A percentile compares a stretch with the other conserved stretches of the same genome.
phyloP scores from a whole-genome alignment of 2,888 invertebrate genomes.

The Steinernema scapterisci region DNA sequence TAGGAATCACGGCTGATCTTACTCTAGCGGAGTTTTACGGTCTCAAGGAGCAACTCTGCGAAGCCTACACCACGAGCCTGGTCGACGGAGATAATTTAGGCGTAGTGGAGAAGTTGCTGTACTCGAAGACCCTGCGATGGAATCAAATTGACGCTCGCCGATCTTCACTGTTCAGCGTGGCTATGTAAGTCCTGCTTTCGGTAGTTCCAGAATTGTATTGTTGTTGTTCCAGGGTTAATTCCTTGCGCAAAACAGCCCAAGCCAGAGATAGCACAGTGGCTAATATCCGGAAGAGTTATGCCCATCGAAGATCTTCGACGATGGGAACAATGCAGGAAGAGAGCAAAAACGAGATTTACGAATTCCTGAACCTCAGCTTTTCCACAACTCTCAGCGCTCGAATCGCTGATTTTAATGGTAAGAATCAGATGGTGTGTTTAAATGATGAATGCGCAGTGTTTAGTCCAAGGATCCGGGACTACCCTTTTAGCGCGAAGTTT shows the following conservation, averaged over 20 bases:
- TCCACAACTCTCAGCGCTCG: not conserved
- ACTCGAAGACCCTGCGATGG: slow-evolving; percentile 4
- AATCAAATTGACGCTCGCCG: not conserved
- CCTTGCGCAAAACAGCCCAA: not conserved
- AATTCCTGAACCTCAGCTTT: slow-evolving; percentile 6
- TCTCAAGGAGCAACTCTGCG: slow-evolving; percentile 14
- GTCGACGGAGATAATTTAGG: slow-evolving; percentile 18
- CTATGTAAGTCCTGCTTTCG: not conserved
- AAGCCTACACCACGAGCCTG: not conserved
- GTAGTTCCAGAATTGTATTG: not conserved
- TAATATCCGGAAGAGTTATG: not conserved
- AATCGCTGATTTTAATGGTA: not conserved
- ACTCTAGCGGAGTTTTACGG: slow-evolving; percentile 15
- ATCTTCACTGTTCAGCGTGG: not conserved
- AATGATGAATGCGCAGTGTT: too few relatives aligned
- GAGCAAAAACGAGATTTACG: not conserved
- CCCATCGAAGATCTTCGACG: not conserved
- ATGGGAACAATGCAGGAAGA: not conserved
- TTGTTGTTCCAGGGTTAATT: not conserved
- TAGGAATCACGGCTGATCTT: slow-evolving; percentile 15
- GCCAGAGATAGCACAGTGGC: not conserved
- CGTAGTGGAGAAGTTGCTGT: not conserved
- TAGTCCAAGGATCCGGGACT: not conserved
- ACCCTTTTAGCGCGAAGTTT: not conserved
- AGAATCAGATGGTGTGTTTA: too few relatives aligned